Percentiles rank a stretch among this genome's conserved stretches.
These are phyloP conservation scores for Centropristis striata DNA, from an alignment of 2,113 vertebrate species.

Conservation along the genomic window DNA sequence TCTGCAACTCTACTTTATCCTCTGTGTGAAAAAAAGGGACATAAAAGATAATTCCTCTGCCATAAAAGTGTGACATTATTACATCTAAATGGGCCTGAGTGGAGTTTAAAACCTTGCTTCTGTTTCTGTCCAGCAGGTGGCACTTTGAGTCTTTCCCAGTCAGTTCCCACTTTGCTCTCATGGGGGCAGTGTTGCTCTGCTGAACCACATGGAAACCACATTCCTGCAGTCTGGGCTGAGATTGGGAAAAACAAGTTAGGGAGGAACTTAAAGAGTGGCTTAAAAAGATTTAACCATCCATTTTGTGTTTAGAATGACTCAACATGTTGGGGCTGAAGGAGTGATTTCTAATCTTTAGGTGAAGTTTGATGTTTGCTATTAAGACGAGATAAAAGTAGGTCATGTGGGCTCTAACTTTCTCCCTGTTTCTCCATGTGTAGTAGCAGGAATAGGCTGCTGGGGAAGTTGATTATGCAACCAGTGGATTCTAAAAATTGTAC, in stretches of 20 bases:
- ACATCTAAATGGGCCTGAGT: background rate
- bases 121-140: constrained; percentile 64
- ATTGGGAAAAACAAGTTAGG: constrained; percentile 45
- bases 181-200: constrained; percentile 81
- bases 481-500: constrained; percentile 65
- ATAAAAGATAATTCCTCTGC: too few relatives aligned
- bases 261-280: constrained; percentile 18
- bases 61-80: background rate
- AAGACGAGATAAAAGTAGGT: constrained; percentile 24
- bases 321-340: background rate
- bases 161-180: constrained; percentile 17
- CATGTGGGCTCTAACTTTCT: constrained; percentile 9
- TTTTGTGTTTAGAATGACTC: constrained; percentile 10
- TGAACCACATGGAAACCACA: constrained; percentile 27
- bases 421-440: constrained; percentile 24
- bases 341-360: background rate
- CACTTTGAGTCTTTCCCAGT: background rate
- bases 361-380: background rate
- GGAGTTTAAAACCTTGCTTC: background rate
- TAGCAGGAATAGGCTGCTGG: constrained; percentile 47
- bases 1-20: background rate
- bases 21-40: background rate
- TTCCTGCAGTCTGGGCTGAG: constrained; percentile 75
- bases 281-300: constrained; percentile 23
- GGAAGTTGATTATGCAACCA: constrained; percentile 76